Base-by-base conservation (phyloP, 1,140 invertebrate genomes). In the Pogonus chalceus region DNA sequence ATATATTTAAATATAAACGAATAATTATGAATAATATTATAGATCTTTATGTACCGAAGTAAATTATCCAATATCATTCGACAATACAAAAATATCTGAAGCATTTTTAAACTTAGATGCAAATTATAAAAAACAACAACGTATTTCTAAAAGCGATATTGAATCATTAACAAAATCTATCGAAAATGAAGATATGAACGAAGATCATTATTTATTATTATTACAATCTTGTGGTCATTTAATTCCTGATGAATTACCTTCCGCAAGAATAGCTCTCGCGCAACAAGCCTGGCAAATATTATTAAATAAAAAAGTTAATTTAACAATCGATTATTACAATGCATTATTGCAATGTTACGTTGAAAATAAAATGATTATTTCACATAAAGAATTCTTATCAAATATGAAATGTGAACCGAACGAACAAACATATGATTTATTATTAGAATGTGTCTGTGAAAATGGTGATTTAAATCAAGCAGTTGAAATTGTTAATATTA, bases 391-490 rank as follows among this genome's bases (percentile, higher is more conserved):
- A 9, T 65, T 67, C 51, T 54, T 67, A 46, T 12, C 18, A 9
- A 47, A 59, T 20, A 47, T 50, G 54, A 55, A 60, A 56, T 55
- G 46, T 35, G 67, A 72, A 63, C 75, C 75, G 2, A 71, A 72
- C 59, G 60, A 64, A 18, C 63, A 67, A 12, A 78, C 75, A 26
- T 76, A 72, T 68, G 69, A 75, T 56, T 59, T 76, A 2, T 65
- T 79, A 23, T 58, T 79, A 22, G 65, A 65, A 56, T 66, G 69
- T 60, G 63, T 74, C 53, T 80, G 75, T 63, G 72, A 79, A 72
- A 63, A 65, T 7, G 81, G 81, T 24, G 75, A 82, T 61, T 67
- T 81, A 20, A 71, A 78, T 53, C 73, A 79, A 60, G 76, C 79
- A 16, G 74, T 71, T 20, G 72, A 76, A 60, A 74, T 83, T 7